Conservation (phyloP, 2,888 invertebrate genomes). For the Bembecia ichneumoniformis region DNA sequence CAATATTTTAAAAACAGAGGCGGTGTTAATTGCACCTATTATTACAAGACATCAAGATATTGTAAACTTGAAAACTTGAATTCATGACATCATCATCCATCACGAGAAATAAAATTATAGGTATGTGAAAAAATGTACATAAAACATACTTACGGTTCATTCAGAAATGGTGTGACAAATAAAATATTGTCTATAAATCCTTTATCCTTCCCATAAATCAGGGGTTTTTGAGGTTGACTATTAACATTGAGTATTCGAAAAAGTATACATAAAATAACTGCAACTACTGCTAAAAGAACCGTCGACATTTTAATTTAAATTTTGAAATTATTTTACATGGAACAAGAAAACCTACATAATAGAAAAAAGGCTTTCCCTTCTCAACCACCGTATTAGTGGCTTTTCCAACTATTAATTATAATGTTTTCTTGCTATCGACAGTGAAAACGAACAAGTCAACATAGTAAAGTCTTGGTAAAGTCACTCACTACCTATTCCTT, state of each 20-base stretch:
- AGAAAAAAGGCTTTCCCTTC: slow-evolving; percentile 19
- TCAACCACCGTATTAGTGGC: not conserved
- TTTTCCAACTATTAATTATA: not conserved
- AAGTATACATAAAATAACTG: slow-evolving; percentile 85
- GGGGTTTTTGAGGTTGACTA: slow-evolving; percentile 84
- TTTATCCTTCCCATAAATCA: slow-evolving; percentile 82
- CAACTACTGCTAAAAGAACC: slow-evolving; percentile 83
- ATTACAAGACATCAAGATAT: too few relatives aligned
- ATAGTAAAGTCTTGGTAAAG: too few relatives aligned
- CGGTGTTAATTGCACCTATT: too few relatives aligned
- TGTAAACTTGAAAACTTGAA: too few relatives aligned
- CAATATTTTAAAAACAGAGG: too few relatives aligned
- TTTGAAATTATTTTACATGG: not conserved
- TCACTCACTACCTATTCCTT: too few relatives aligned
- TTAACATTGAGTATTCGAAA: slow-evolving; percentile 89
- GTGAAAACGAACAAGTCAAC: too few relatives aligned
- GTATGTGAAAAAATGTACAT: too few relatives aligned
- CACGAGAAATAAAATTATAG: not conserved
- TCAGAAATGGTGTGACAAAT: slow-evolving; percentile 83
- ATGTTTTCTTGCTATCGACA: too few relatives aligned
- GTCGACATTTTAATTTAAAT: slow-evolving; percentile 77
- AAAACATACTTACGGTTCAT: slow-evolving; percentile 83
- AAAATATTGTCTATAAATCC: slow-evolving; percentile 83
- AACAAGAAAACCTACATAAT: slow-evolving; percentile 44
- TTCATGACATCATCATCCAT: not conserved